These are phyloP conservation scores for Chrysemys picta DNA, from an alignment of 2,113 vertebrate genomes.

Conservation along the genomic window DNA sequence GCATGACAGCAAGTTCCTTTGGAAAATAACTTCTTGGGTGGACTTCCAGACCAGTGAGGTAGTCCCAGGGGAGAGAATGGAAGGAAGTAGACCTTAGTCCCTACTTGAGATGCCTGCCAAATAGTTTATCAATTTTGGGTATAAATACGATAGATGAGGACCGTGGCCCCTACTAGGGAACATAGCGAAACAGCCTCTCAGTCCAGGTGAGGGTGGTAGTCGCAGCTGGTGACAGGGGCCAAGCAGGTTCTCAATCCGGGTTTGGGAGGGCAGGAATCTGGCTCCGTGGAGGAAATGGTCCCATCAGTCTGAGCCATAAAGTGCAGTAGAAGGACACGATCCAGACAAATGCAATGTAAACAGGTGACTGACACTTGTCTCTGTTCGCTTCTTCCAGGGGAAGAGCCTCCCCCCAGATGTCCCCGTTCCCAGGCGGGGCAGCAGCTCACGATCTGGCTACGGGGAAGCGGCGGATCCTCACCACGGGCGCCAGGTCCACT, in stretches of 20 bases:
- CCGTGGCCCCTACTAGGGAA: too few relatives aligned
- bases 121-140: not conserved
- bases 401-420: not conserved
- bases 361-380: constrained; percentile 76
- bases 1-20: constrained; percentile 78
- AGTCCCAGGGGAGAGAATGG: constrained; percentile 72
- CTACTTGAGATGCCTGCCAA: constrained; percentile 37
- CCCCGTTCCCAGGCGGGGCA: not conserved
- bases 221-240: not conserved
- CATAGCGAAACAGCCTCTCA: not conserved
- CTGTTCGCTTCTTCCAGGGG: not conserved
- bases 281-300: not conserved
- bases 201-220: not conserved
- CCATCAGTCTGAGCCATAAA: constrained; percentile 67
- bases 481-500: constrained; percentile 81
- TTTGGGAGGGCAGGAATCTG: not conserved
- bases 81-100: constrained; percentile 64
- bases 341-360: constrained; percentile 79
- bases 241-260: not conserved
- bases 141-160: not conserved
- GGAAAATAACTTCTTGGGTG: constrained; percentile 77
- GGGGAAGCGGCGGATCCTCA: constrained; percentile 79
- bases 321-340: constrained; percentile 75
- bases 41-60: constrained; percentile 82
- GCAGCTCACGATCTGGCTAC: constrained; percentile 62